A percentile compares a stretch with the other conserved stretches of the same genome.
phyloP scores from a whole-genome alignment of 1,140 invertebrate genomes.

The Diachasmimorpha longicaudata region DNA sequence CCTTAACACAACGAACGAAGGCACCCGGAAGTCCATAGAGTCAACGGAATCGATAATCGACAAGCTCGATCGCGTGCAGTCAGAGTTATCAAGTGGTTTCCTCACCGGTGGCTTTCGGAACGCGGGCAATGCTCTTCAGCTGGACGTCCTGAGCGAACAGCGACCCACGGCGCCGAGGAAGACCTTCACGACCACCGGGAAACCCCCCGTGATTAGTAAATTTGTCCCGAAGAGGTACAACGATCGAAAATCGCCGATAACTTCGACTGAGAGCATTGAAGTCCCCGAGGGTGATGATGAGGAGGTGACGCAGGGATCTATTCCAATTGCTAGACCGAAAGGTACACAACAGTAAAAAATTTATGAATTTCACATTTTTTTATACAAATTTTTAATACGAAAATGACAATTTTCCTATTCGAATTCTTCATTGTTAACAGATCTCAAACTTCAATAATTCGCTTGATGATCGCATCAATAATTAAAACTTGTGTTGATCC shows the following conservation, averaged over 20 bases:
- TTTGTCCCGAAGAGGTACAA: slow-evolving; percentile 67
- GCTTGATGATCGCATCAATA: no score
- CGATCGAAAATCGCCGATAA: slow-evolving; percentile 43
- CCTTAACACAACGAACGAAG: slow-evolving; percentile 42
- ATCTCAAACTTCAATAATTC: no score
- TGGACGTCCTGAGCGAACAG: slow-evolving; percentile 45
- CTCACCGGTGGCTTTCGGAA: slow-evolving; percentile 68
- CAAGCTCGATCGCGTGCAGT: slow-evolving; percentile 82
- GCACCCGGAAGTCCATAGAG: slow-evolving; percentile 46
- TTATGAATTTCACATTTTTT: no score
- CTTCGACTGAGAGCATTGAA: slow-evolving; percentile 19
- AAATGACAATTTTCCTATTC: no score
- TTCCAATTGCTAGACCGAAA: background rate
- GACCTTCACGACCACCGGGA: slow-evolving; percentile 50
- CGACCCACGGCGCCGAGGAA: slow-evolving; percentile 23
- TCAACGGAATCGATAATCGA: slow-evolving; percentile 85
- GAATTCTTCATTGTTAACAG: no score
- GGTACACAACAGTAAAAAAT: background rate
- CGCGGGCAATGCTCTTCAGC: slow-evolving; percentile 52
- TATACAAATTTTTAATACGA: no score
- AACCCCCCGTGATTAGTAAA: slow-evolving; percentile 67
- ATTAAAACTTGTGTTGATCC: no score
- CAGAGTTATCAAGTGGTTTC: slow-evolving; percentile 78
- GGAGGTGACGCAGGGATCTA: background rate
- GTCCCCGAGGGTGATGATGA: background rate